Evolutionary conservation across 2,888 invertebrate species (phyloP).

Genomic region (Eristalis intricaria): DNA sequence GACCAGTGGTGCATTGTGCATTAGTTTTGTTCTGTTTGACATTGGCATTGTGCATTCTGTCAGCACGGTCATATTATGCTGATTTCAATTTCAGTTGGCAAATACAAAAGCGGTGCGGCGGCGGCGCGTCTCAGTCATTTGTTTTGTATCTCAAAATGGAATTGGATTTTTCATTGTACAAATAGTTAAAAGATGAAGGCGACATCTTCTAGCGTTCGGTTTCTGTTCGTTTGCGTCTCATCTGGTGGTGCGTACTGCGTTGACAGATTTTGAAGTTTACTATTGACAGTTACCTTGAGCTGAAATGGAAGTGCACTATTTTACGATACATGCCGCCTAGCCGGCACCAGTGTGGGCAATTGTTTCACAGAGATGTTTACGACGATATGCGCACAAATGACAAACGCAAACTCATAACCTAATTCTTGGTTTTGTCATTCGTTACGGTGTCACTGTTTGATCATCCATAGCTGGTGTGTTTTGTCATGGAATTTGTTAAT

Average conservation of each 20-base stretch:
- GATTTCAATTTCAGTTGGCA: constrained; percentile 65
- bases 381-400: constrained; percentile 14
- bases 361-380: constrained; percentile 1
- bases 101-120: constrained; percentile 60
- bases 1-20: constrained; percentile 43
- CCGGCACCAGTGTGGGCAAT: not conserved
- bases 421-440: not conserved
- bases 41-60: constrained; percentile 69
- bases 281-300: not conserved
- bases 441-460: not conserved
- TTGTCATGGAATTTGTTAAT: not conserved
- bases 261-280: not conserved
- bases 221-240: not conserved
- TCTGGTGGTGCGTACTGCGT: not conserved
- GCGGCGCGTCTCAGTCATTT: constrained; percentile 65
- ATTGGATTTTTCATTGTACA: constrained; percentile 47
- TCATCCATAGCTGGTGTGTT: not conserved
- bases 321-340: not conserved
- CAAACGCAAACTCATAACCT: not conserved
- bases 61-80: constrained; percentile 66
- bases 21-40: constrained; percentile 47
- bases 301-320: not conserved
- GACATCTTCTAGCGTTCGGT: not conserved
- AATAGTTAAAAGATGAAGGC: constrained; percentile 38
- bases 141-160: constrained; percentile 59